A percentile compares a stretch with the other conserved stretches of the same genome.
Evolutionary conservation across 2,888 invertebrate species (phyloP).

Genomic region (Caenorhabditis wallacei): DNA sequence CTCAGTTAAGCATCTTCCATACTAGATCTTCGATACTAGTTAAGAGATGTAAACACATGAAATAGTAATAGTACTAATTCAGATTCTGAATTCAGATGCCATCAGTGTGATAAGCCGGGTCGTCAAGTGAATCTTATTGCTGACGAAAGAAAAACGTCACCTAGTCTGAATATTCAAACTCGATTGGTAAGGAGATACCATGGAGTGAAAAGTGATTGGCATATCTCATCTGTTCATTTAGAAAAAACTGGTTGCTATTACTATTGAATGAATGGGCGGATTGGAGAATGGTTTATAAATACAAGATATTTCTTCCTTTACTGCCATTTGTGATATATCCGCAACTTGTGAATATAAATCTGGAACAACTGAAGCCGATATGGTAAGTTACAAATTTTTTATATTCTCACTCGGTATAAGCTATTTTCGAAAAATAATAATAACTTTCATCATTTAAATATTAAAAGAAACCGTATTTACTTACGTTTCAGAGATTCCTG

Average conservation of each 20-base stretch:
- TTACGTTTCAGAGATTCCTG: slow-evolving; percentile 46
- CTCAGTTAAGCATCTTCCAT: slow-evolving; percentile 16
- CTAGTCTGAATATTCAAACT: slow-evolving; percentile 20
- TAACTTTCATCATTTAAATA: too few species aligned
- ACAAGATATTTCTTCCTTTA: slow-evolving; percentile 19
- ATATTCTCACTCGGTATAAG: too few species aligned
- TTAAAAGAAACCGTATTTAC: too few species aligned
- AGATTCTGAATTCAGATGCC: slow-evolving; percentile 28
- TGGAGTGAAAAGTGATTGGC: slow-evolving; percentile 15
- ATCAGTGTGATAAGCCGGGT: slow-evolving; percentile 59
- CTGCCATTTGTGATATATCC: slow-evolving; percentile 42
- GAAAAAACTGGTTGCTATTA: slow-evolving; percentile 43
- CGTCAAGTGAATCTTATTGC: not conserved
- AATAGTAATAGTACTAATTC: too few species aligned
- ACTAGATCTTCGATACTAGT: too few species aligned
- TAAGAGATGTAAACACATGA: not conserved
- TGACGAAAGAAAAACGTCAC: not conserved
- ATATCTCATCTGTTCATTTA: slow-evolving; percentile 28
- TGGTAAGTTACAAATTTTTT: too few species aligned
- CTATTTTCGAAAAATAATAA: too few species aligned
- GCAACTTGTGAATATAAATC: not conserved
- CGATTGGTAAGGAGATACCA: slow-evolving; percentile 10
- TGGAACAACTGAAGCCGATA: slow-evolving; percentile 2
- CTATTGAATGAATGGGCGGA: slow-evolving; percentile 2
- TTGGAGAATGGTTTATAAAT: slow-evolving; percentile 42